These are phyloP conservation scores for Rhagonycha lutea DNA, from an alignment of 2,888 invertebrate genomes.

Conservation along the genomic window DNA sequence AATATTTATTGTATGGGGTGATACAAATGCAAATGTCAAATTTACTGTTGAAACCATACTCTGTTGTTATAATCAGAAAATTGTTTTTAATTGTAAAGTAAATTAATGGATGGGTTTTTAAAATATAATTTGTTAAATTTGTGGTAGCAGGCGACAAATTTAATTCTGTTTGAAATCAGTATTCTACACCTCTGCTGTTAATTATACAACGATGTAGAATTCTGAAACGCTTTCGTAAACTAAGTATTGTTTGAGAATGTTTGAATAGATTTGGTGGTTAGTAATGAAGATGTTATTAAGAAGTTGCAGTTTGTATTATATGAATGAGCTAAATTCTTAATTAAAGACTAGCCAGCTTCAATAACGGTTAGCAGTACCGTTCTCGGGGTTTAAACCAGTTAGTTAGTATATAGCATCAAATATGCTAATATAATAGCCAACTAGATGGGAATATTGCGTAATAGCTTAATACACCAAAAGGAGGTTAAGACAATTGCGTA, in stretches of 20 bases:
- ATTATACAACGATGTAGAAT: constrained; percentile 15
- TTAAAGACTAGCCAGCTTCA: constrained; percentile 47
- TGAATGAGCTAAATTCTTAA: constrained; percentile 48
- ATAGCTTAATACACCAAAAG: constrained; percentile 49
- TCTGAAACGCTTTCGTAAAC: constrained; percentile 16
- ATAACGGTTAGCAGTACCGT: constrained; percentile 32
- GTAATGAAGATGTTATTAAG: constrained; percentile 44
- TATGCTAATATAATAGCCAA: constrained; percentile 53
- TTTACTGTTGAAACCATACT: not conserved
- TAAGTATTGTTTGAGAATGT: constrained; percentile 18
- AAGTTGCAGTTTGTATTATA: constrained; percentile 45
- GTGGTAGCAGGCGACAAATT: constrained; percentile 6
- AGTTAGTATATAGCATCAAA: constrained; percentile 49
- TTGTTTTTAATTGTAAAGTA: not conserved
- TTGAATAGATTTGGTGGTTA: constrained; percentile 18
- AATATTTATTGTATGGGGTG: too few species aligned
- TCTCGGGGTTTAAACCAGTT: constrained; percentile 41
- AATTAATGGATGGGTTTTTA: constrained; percentile 3
- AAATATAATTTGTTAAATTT: constrained; percentile 16
- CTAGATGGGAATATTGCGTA: constrained; percentile 51
- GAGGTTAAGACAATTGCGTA: constrained; percentile 50
- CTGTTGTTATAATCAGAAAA: not conserved
- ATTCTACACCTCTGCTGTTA: constrained; percentile 17
- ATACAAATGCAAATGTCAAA: too few species aligned
- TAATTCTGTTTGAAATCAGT: constrained; percentile 13